A percentile compares a stretch with the other conserved stretches of the same genome.
Evolutionary conservation across 2,113 vertebrate genomes (phyloP).

Genomic region (Varanus salvator): DNA sequence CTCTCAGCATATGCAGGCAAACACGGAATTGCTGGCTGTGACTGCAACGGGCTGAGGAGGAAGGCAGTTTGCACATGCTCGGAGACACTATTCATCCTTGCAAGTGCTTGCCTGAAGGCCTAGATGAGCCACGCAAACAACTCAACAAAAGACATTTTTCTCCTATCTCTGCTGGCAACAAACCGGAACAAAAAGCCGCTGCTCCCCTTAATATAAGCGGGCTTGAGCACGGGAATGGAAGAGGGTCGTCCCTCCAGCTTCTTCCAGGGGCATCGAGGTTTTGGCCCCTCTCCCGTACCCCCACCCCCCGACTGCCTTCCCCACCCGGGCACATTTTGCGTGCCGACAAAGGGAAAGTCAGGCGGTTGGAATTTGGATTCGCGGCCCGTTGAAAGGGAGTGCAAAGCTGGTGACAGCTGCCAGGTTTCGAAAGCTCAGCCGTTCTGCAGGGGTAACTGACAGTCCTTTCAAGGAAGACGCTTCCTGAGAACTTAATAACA

Average conservation of each 20-base stretch:
- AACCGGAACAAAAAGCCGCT: background rate
- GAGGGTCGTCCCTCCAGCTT: background rate
- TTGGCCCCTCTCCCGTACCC: background rate
- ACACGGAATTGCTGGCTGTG: too few species aligned
- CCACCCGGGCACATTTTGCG: background rate
- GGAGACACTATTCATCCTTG: too few species aligned
- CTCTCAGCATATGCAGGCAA: too few species aligned
- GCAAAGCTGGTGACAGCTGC: slow-evolving; percentile 43
- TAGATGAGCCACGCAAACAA: too few species aligned
- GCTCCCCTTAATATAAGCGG: background rate
- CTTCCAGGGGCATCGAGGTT: background rate
- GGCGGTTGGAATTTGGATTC: background rate
- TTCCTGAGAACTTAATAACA: slow-evolving; percentile 71
- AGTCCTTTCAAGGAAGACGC: slow-evolving; percentile 62
- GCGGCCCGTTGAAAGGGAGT: background rate
- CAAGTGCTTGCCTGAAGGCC: too few species aligned
- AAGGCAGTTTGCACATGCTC: too few species aligned
- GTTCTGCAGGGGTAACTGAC: slow-evolving; percentile 65
- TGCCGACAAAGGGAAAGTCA: background rate
- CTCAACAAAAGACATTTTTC: background rate
- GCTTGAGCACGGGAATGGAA: background rate
- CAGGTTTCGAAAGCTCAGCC: slow-evolving; percentile 39
- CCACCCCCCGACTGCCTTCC: background rate
- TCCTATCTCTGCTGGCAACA: background rate
- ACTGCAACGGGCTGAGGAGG: too few species aligned